Evolutionary conservation across 2,888 invertebrate genomes (phyloP).

Genomic region (Dryobotodes eremita): DNA sequence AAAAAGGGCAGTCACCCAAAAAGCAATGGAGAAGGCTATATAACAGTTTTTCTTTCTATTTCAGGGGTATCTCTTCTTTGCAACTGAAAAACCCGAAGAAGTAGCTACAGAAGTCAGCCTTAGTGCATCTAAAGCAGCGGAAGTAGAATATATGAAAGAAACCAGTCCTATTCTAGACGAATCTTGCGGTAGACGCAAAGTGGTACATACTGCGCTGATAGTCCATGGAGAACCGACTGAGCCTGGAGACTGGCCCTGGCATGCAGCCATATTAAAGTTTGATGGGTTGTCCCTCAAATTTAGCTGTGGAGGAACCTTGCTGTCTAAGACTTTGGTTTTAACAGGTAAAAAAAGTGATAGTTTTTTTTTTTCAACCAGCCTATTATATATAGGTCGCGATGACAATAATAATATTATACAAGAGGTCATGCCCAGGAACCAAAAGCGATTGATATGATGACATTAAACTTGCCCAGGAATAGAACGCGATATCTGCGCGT

Average conservation of each 20-base stretch:
- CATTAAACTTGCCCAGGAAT: background rate
- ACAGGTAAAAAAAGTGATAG: constrained; percentile 71
- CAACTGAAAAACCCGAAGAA: background rate
- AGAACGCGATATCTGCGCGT: background rate
- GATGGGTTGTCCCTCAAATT: constrained; percentile 67
- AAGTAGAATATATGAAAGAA: background rate
- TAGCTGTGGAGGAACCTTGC: constrained; percentile 82
- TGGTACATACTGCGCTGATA: constrained; percentile 77
- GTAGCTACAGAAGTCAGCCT: background rate
- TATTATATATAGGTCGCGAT: background rate
- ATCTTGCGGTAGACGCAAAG: constrained; percentile 76
- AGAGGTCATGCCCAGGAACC: background rate
- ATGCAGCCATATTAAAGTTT: constrained; percentile 76
- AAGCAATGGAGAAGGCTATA: background rate
- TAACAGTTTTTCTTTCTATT: background rate
- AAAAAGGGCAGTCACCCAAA: background rate
- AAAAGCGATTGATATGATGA: background rate
- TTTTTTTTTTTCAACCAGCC: background rate
- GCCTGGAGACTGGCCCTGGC: constrained; percentile 86
- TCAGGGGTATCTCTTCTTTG: background rate
- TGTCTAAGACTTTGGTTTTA: constrained; percentile 76
- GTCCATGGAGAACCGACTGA: constrained; percentile 77
- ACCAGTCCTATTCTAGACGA: constrained; percentile 24
- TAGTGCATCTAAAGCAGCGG: background rate
- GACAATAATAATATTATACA: background rate